Base-by-base conservation (phyloP, 2,113 vertebrate genomes). In the human (Homo sapiens) region DNA sequence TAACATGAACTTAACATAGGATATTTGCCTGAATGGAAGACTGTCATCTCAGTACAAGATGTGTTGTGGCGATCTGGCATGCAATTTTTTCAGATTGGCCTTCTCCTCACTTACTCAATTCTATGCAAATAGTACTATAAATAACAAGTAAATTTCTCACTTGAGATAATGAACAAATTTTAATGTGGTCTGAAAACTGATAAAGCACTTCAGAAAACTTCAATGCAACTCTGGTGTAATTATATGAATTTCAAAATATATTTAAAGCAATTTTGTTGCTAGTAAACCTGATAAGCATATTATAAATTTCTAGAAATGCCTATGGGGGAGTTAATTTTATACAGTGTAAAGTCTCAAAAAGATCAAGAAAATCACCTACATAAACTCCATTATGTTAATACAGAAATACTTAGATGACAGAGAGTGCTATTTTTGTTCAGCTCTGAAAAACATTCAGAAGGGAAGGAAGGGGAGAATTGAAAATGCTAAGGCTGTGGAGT, bases 241-340 rank as follows among this genome's bases (percentile, higher is more conserved):
- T 95, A 92, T n/a, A 70, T 23, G 45, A 97, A 98, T 87, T 94
- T 96, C 22, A 78, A 97, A 97, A 93, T 73, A 91, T 61, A 94
- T 90, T 92, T 94, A 93, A 91, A 94, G 66, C 40, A 97, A 97
- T 92, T 95, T 95, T 30, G 12, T 92, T 84, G 48, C 17, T 85
- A 94, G 45, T 91, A 93, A 97, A 96, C n/a, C 86, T 97, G 96
- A 82, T 55, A 93, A 89, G 85, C 30, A 38, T 4, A 95, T 38
- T 93, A 80, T 78, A 81, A 89, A 92, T 91, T 73, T 83, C 14
- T 45, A 85, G 79, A 96, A 93, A 85, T 96, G 38, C 75, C 55
- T 86, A 64, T 43, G 18, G 16, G 38, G n/a, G 30, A 86, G 18
- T 86, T 96, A 50, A 94, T 89, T 97, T 68, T 79, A 89, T 45